Base-by-base conservation (phyloP, 2,888 invertebrate genomes). In the Euzophera pinguis region DNA sequence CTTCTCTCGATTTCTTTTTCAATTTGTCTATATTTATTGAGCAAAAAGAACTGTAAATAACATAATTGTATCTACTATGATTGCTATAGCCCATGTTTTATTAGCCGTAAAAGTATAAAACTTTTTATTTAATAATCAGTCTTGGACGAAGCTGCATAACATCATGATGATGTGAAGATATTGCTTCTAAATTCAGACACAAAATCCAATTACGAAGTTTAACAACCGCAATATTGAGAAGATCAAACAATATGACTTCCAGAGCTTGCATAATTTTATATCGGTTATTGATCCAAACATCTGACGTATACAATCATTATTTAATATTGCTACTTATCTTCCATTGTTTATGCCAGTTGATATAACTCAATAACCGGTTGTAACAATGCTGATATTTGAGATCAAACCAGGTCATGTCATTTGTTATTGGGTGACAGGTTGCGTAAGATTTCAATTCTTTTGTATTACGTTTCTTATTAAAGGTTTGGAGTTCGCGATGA, bases 341-440 rank as follows among this genome's bases (percentile, higher is more conserved):
- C 56, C 62, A 69, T 71, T 74, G 69, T 67, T 66, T 68, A 69
- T 73, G 13, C 43, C 29, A 13, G 45, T 72, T 68, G 55, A 57
- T 55, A 62, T 58, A 57, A 56, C 60, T 64, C 68, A 64, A 53
- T 50, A 54, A 72, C 76, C 72, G 73, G 75, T 74, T 42, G 53
- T 72, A 67, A 75, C 75, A 76, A 77, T 72, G 62, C 61, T 58
- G 61, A 64, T 65, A 63, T 63, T 61, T 32, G 45, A 65, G 65
- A 66, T 59, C 59, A 61, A 52, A 54, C 61, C 60, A 67, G 59
- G 67, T 79, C 79, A 76, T 65, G 73, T 81, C 74, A 81, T 72
- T 70, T 64, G 65, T 61, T 61, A 55, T 59, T 61, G 65, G 62
- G 65, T 61, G 64, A 71, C 61, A 63, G 59, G 63, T 73, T 69